phyloP scores from a whole-genome alignment of 1,140 invertebrate species.

The Drosophila guanche region DNA sequence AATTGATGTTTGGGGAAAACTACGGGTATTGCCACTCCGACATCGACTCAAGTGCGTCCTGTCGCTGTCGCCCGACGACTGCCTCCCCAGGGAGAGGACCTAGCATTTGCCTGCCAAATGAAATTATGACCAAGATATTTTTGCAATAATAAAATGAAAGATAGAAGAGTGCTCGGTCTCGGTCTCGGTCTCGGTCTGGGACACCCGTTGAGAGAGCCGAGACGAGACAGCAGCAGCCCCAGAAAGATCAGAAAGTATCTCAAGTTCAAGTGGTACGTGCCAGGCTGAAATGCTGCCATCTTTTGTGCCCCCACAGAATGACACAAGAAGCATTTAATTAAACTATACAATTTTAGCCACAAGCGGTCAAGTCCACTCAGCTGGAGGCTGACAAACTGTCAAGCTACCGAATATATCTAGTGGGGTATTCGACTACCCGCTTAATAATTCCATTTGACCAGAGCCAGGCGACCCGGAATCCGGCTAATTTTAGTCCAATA shows the following conservation, averaged over 20 bases:
- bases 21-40: constrained; percentile 5
- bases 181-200: constrained; percentile 13
- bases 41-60: constrained; percentile 66
- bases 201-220: constrained; percentile 63
- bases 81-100: constrained; percentile 27
- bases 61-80: constrained; percentile 3
- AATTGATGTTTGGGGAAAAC: constrained; percentile 27
- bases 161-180: constrained; percentile 17
- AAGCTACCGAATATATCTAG: background rate
- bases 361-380: background rate
- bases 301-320: constrained; percentile 27
- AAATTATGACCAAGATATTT: constrained; percentile 68
- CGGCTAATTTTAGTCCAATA: constrained; percentile 34
- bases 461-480: constrained; percentile 5
- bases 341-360: constrained; percentile 16
- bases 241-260: constrained; percentile 9
- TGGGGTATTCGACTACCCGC: background rate
- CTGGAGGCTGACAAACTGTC: background rate
- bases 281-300: constrained; percentile 46
- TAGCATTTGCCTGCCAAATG: constrained; percentile 49
- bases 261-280: constrained; percentile 56
- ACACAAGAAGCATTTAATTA: constrained; percentile 7
- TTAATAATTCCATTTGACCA: constrained; percentile 26
- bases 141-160: constrained; percentile 48
- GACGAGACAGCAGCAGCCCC: constrained; percentile 13